Percentiles rank a stretch among this genome's conserved stretches.
These are phyloP conservation scores for Oncorhynchus mykiss DNA, from an alignment of 2,113 vertebrate species.

Conservation along the genomic window DNA sequence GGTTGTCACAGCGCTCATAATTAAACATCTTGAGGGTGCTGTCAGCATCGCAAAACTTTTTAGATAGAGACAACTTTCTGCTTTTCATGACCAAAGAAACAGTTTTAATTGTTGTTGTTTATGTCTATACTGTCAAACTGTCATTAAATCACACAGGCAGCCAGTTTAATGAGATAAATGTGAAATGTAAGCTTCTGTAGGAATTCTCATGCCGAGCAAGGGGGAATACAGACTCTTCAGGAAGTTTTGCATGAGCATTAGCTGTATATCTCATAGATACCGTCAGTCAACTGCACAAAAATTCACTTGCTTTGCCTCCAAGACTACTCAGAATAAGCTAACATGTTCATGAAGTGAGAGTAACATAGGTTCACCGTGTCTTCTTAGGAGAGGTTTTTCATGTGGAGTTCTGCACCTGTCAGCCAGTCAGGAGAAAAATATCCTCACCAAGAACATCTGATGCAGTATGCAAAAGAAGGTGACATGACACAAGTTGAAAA, in stretches of 20 bases:
- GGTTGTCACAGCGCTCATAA: no score
- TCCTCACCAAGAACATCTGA: not conserved
- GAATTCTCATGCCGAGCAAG: not conserved
- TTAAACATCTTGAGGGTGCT: no score
- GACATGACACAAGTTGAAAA: constrained; percentile 2
- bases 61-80: no score
- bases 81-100: no score
- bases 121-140: no score
- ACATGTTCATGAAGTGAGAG: not conserved
- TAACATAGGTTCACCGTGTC: not conserved
- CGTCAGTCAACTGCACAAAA: not conserved
- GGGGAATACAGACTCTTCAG: not conserved
- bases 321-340: not conserved
- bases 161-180: no score
- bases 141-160: no score
- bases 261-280: not conserved
- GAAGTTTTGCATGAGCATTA: not conserved
- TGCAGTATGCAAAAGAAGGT: not conserved
- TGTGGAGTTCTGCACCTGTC: constrained; percentile 3
- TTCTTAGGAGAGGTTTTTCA: not conserved
- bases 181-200: not conserved
- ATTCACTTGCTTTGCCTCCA: not conserved
- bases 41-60: no score
- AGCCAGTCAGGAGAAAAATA: not conserved
- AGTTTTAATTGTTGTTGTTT: no score